Evolutionary conservation across 2,888 invertebrate species (phyloP).

Genomic region (Apomyelois bistriatella): DNA sequence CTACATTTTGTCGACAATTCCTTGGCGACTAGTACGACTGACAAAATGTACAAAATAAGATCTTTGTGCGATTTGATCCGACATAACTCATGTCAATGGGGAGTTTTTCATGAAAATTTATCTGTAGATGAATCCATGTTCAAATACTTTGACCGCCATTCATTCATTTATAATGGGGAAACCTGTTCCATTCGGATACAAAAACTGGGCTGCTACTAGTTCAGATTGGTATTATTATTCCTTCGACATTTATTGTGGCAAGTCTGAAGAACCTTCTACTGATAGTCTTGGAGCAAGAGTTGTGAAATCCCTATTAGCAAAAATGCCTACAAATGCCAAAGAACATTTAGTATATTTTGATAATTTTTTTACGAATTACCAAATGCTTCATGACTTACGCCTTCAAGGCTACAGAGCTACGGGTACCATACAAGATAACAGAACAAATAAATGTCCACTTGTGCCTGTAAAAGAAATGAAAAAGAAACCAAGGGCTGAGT

Average conservation of each 20-base stretch:
- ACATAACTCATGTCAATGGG: slow-evolving; percentile 17
- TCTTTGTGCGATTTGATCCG: slow-evolving; percentile 5
- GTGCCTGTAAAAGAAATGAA: slow-evolving; percentile 25
- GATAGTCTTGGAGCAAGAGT: slow-evolving; percentile 5
- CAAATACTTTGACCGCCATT: slow-evolving; percentile 22
- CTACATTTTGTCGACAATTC: slow-evolving; percentile 14
- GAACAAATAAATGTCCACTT: slow-evolving; percentile 27
- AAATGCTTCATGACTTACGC: slow-evolving; percentile 21
- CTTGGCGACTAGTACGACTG: not conserved
- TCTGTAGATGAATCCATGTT: slow-evolving; percentile 24
- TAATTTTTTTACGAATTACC: slow-evolving; percentile 25
- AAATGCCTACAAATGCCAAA: slow-evolving; percentile 20
- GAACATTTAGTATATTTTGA: slow-evolving; percentile 24
- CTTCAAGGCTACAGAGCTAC: slow-evolving; percentile 22
- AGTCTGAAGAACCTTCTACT: not conserved
- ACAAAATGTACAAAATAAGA: slow-evolving; percentile 17
- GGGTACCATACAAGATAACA: slow-evolving; percentile 27
- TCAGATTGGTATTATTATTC: slow-evolving; percentile 9
- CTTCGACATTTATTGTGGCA: slow-evolving; percentile 3
- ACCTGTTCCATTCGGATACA: slow-evolving; percentile 26
- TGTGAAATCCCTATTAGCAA: slow-evolving; percentile 19
- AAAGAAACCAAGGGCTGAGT: slow-evolving; percentile 25
- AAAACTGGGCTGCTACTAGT: slow-evolving; percentile 24
- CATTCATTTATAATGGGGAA: slow-evolving; percentile 23
- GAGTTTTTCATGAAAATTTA: slow-evolving; percentile 16